Evolutionary conservation across 2,888 invertebrate genomes (phyloP), one percentile per base, ranked within the genome.

Genomic region (Cataglyphis livida): DNA sequence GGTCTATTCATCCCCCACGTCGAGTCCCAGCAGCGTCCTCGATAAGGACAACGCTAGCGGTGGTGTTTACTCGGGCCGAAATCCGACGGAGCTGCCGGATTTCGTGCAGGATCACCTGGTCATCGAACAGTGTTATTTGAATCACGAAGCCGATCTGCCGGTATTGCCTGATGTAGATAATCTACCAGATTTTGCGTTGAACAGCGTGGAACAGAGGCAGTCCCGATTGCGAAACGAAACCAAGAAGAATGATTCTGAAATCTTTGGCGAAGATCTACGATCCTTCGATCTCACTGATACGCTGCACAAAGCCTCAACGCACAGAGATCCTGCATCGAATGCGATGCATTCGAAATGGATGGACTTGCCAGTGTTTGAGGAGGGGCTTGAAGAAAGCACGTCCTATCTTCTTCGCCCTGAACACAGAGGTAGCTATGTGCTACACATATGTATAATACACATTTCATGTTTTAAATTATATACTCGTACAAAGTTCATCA

Each of bases 51-150:
- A 95, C 93, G 9, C 6, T 1, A 7, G 70, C 10, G 93, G 65
- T 0, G 93, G 96, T 68, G 93, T 95, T 65, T 95, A 95, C 84
- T 93, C 95, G 0, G 6, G 12, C 3, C 95, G 96, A 81, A 95
- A 95, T 90, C 95, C 97, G 89, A 97, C 97, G 2, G 97, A 97
- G 10, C 93, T 98, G 88, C 98, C 98, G 0, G 98, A 98, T 94
- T 98, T 98, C 95, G 98, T 98, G 74, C 98, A 98, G 93, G 98
- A 98, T 94, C 98, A 98, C 94, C 96, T 98, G 94, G 96, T 98
- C 89, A 97, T 98, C 57, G 97, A 97, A 92, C 97, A 98, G 91
- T 96, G 96, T 86, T 97, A 97, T 94, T 95, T 97, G 91, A 93
- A 93, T 74, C 90, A 91, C 21, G 70, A 79, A 12, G 85, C 88